Evolutionary conservation across 2,113 vertebrate species (phyloP).

Genomic region (Equus przewalskii): DNA sequence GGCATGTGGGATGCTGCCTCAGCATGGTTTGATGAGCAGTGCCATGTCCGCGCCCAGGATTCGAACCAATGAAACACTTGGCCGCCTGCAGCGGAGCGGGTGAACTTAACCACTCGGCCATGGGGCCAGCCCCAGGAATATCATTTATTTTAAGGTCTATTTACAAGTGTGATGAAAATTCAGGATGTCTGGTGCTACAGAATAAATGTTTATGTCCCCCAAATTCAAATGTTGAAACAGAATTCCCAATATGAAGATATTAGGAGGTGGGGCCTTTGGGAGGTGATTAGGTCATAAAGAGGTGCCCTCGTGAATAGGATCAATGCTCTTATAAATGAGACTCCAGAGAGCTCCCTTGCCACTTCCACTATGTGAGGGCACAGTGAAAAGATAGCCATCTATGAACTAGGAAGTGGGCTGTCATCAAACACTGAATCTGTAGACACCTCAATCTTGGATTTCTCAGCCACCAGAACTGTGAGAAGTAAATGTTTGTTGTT

Average conservation of each 20-base stretch:
- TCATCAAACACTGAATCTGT: neutral
- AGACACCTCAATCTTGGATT: neutral
- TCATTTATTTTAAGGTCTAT: constrained; percentile 27
- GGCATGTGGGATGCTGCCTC: no score
- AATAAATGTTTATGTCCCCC: neutral
- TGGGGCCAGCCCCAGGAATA: neutral
- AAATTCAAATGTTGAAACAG: neutral
- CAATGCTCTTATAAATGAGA: neutral
- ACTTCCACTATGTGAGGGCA: neutral
- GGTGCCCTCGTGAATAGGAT: neutral
- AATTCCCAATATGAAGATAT: neutral
- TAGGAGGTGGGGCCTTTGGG: neutral
- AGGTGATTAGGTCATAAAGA: neutral
- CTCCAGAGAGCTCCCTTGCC: neutral
- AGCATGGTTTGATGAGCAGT: no score
- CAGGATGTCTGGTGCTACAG: neutral
- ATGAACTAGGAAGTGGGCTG: neutral
- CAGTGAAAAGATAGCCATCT: neutral
- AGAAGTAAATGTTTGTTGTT: neutral
- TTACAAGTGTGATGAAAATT: constrained; percentile 34
- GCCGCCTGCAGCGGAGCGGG: no score
- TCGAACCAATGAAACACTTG: no score
- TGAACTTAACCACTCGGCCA: no score
- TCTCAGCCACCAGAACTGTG: neutral
- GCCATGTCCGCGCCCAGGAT: no score